phyloP scores from a whole-genome alignment of 2,113 vertebrate species.

The Ctenodactylus gundi region DNA sequence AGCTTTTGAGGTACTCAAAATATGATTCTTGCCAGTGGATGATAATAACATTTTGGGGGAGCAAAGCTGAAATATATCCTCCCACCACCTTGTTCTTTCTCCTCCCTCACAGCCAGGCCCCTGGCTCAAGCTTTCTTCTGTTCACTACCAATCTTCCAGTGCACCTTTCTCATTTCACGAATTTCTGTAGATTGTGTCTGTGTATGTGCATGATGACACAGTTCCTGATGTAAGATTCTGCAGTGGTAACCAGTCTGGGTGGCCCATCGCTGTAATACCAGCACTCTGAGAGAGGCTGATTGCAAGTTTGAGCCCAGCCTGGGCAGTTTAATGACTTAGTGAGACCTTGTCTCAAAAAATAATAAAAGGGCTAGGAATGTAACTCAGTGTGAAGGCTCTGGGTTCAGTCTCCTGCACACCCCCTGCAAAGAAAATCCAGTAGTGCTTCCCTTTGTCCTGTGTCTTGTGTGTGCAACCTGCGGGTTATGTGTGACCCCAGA shows the following conservation, averaged over 20 bases:
- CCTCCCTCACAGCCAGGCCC: not conserved
- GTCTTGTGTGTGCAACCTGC: too few species aligned
- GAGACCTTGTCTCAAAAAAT: too few species aligned
- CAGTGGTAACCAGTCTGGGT: too few species aligned
- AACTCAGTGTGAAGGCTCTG: too few species aligned
- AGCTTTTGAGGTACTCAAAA: not conserved
- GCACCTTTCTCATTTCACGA: not conserved
- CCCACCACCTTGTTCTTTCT: not conserved
- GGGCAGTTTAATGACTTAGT: too few species aligned
- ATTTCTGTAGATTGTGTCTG: not conserved
- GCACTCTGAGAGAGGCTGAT: too few species aligned
- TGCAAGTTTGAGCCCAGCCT: too few species aligned
- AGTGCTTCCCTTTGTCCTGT: not conserved
- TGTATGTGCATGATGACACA: not conserved
- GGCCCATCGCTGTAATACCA: too few species aligned
- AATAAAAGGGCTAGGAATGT: too few species aligned
- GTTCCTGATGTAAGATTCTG: not conserved
- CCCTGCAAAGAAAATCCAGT: too few species aligned
- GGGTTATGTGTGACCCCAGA: too few species aligned
- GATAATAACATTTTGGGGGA: not conserved
- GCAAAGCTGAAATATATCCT: not conserved
- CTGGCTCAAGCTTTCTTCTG: not conserved
- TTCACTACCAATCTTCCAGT: not conserved
- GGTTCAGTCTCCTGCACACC: too few species aligned
- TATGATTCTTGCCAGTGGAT: not conserved